Conservation (phyloP, 1,140 invertebrate genomes). For the Geopemphigus sp. region DNA sequence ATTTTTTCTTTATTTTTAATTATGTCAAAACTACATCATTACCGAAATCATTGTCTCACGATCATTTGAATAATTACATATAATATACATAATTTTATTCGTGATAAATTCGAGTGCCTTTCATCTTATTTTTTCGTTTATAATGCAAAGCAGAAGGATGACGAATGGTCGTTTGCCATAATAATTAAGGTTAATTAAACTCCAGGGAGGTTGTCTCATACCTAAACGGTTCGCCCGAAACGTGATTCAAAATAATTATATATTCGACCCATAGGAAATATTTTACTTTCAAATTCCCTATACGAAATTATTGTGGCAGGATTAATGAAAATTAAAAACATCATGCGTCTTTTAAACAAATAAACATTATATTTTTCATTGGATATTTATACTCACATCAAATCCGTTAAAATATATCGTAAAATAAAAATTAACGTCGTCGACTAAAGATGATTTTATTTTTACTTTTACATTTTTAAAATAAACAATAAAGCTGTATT, state of each 20-base stretch:
- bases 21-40: too few species aligned
- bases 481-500: too few species aligned
- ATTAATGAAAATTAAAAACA: background rate
- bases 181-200: slow-evolving; percentile 27
- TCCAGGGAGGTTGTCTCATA: background rate
- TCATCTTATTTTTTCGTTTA: background rate
- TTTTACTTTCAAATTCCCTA: background rate
- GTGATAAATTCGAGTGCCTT: background rate
- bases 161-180: background rate
- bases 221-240: background rate
- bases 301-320: background rate
- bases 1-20: too few species aligned
- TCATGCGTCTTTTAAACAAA: too few species aligned
- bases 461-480: too few species aligned
- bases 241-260: background rate
- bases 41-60: background rate
- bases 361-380: too few species aligned
- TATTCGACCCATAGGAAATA: background rate
- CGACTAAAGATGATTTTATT: too few species aligned
- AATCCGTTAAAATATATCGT: too few species aligned
- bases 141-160: background rate
- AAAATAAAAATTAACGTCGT: too few species aligned
- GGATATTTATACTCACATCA: too few species aligned
- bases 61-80: background rate
- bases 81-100: background rate